A percentile compares a stretch with the other conserved stretches of the same genome.
Conservation (phyloP, 2,888 invertebrate species). For the Drosophila subquinaria region DNA sequence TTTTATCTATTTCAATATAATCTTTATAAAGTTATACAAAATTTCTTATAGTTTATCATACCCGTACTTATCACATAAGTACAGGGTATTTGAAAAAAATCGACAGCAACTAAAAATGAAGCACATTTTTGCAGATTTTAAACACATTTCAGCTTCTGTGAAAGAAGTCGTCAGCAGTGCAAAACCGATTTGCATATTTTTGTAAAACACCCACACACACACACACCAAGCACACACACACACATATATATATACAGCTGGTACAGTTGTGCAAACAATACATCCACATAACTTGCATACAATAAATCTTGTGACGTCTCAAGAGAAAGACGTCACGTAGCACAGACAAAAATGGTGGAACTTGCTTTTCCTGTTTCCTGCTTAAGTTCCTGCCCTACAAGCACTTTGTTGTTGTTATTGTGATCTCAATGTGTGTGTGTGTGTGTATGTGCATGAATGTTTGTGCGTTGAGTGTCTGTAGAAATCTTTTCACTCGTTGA, state of each 20-base stretch:
- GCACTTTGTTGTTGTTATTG: slow-evolving; percentile 63
- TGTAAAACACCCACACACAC: slow-evolving; percentile 15
- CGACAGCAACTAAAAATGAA: slow-evolving; percentile 70
- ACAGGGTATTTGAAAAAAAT: slow-evolving; percentile 29
- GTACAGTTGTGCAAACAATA: slow-evolving; percentile 60
- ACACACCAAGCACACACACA: slow-evolving; percentile 13
- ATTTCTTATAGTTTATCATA: not conserved
- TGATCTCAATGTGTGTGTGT: not conserved
- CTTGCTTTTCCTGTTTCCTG: slow-evolving; percentile 80
- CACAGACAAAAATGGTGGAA: slow-evolving; percentile 66
- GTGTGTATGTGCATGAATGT: not conserved
- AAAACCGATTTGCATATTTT: slow-evolving; percentile 78
- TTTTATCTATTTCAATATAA: not conserved
- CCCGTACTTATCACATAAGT: not conserved
- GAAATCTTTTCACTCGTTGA: slow-evolving; percentile 70
- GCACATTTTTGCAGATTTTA: slow-evolving; percentile 75
- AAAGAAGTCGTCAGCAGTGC: slow-evolving; percentile 72
- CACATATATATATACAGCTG: slow-evolving; percentile 5
- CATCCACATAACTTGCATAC: slow-evolving; percentile 76
- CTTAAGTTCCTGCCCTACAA: slow-evolving; percentile 72
- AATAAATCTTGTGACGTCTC: slow-evolving; percentile 81
- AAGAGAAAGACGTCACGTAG: slow-evolving; percentile 80
- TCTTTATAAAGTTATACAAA: not conserved
- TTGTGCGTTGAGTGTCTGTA: slow-evolving; percentile 44
- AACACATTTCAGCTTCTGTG: slow-evolving; percentile 74